A percentile compares a stretch with the other conserved stretches of the same genome.
Evolutionary conservation across 2,888 invertebrate genomes (phyloP).

Genomic region (Caenorhabditis angaria): DNA sequence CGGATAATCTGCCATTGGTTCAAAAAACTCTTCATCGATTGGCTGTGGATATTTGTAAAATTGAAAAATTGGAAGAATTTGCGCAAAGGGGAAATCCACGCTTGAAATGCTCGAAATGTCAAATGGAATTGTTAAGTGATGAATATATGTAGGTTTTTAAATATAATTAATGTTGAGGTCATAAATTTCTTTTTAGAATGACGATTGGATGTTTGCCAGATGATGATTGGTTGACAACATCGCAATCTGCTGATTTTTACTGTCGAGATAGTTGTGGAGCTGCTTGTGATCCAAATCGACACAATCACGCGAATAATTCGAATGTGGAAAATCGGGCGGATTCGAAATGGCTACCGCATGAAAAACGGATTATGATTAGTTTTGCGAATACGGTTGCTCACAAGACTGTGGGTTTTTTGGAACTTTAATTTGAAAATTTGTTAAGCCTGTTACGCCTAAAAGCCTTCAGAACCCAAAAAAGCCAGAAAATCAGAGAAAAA

Average conservation of each 20-base stretch:
- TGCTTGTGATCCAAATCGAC: conserved; percentile 51
- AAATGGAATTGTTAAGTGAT: conserved; percentile 17
- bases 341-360: conserved; percentile 51
- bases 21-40: conserved; percentile 57
- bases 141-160: conserved; percentile 26
- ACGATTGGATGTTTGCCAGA: conserved; percentile 45
- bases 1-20: conserved; percentile 33
- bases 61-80: conserved; percentile 50
- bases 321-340: conserved; percentile 34
- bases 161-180: background rate
- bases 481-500: too few relatives aligned
- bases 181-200: conserved; percentile 14
- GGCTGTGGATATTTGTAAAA: conserved; percentile 50
- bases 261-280: conserved; percentile 61
- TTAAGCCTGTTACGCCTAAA: too few relatives aligned
- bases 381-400: conserved; percentile 40
- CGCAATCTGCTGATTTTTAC: conserved; percentile 61
- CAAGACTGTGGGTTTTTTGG: conserved; percentile 8
- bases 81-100: conserved; percentile 16
- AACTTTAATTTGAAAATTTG: conserved; percentile 6
- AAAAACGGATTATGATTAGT: conserved; percentile 51
- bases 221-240: conserved; percentile 62
- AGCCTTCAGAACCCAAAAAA: too few relatives aligned
- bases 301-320: conserved; percentile 10
- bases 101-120: conserved; percentile 20